These are phyloP conservation scores for Vimba vimba DNA, from an alignment of 2,113 vertebrate species.

Conservation along the genomic window DNA sequence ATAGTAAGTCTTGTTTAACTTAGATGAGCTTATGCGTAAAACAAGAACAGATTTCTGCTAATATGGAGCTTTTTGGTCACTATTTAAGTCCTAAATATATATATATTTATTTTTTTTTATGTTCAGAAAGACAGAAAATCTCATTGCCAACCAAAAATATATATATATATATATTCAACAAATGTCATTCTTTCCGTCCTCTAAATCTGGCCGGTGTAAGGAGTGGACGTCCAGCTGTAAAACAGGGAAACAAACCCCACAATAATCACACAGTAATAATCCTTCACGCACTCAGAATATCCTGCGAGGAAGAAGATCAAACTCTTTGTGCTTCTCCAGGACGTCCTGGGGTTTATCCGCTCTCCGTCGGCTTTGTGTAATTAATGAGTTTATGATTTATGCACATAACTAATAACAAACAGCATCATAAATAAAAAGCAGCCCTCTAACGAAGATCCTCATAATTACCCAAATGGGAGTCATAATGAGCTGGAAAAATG, in stretches of 20 bases:
- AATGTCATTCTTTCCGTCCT: background rate
- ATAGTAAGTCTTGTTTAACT: too few relatives aligned
- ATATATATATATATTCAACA: too few relatives aligned
- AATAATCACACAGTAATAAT: conserved; percentile 63
- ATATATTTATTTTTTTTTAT: too few relatives aligned
- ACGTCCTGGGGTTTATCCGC: conserved; percentile 66
- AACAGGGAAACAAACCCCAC: conserved; percentile 76
- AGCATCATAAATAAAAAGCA: conserved; percentile 68
- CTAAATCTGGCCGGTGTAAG: conserved; percentile 51
- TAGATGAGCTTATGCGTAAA: background rate
- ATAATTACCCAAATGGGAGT: conserved; percentile 60
- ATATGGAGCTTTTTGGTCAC: background rate
- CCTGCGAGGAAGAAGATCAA: conserved; percentile 3
- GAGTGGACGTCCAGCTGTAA: conserved; percentile 53
- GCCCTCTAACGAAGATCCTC: conserved; percentile 60
- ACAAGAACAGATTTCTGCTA: background rate
- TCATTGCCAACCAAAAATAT: too few relatives aligned
- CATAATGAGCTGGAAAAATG: conserved; percentile 58
- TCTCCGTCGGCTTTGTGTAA: conserved; percentile 68
- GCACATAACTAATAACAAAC: conserved; percentile 65
- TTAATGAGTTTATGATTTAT: conserved; percentile 67
- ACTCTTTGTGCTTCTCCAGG: conserved; percentile 57
- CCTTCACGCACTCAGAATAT: background rate
- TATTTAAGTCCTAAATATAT: background rate
- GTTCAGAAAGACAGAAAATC: background rate